Percentiles rank a stretch among this genome's conserved stretches.
Conservation (phyloP, 1,140 invertebrate species). For the Sminthurides bifidus region DNA sequence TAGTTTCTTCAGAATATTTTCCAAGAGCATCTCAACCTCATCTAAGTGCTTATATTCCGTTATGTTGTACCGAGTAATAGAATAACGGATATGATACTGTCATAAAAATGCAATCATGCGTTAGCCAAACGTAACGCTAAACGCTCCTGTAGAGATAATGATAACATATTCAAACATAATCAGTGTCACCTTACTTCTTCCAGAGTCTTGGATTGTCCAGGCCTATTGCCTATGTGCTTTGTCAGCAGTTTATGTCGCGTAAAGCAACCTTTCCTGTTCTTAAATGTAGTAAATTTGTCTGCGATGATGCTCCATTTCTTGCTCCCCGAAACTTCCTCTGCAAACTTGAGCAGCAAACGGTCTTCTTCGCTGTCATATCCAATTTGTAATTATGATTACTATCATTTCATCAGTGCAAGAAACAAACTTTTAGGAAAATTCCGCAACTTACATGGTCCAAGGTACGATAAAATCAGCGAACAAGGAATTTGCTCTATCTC, state of each 20-base stretch:
- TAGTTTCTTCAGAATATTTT: conserved; percentile 3
- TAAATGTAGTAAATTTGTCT: conserved; percentile 25
- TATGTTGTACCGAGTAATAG: conserved; percentile 30
- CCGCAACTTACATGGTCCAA: conserved; percentile 26
- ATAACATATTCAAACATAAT: not conserved
- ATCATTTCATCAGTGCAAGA: no score
- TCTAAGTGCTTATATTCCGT: conserved; percentile 27
- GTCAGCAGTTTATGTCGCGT: conserved; percentile 26
- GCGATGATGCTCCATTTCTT: conserved; percentile 27
- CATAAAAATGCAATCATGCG: not conserved
- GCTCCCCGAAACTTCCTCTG: conserved; percentile 2
- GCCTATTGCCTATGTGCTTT: conserved; percentile 1
- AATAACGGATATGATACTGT: conserved; percentile 28
- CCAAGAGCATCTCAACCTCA: conserved; percentile 18
- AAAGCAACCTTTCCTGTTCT: conserved; percentile 30
- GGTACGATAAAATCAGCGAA: conserved; percentile 30
- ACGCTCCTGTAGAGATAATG: not conserved
- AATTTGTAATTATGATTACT: no score
- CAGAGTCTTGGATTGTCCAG: conserved; percentile 11
- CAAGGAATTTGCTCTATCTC: conserved; percentile 28
- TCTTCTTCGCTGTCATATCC: conserved; percentile 26
- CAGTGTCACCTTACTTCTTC: conserved; percentile 15
- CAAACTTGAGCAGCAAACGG: conserved; percentile 14
- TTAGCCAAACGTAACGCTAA: not conserved
- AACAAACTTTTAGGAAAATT: not conserved